Evolutionary conservation across 2,797 vertebrate species (phyloP), one percentile per base, ranked within the genome.

Genomic region (Galago senegalensis): DNA sequence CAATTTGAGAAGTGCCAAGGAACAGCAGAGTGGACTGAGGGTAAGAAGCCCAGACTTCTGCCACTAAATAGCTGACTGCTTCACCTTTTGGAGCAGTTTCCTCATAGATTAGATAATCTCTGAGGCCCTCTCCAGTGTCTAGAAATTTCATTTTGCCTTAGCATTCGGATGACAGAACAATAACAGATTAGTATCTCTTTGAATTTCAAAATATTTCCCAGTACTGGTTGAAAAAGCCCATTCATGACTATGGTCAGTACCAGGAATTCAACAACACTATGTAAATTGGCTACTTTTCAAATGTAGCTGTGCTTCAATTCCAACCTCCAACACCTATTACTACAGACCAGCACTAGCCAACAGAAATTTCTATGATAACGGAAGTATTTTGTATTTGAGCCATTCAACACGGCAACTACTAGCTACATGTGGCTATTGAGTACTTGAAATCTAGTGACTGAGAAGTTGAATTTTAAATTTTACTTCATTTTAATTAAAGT

Each of bases 51-150:
- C 49, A 77, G 82, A 86, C 34, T 60, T 86, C 49, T 77, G 40
- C 60, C 58, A 82, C 70, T 56, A 67, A 92, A 86, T 14, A 49
- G 76, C 23, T n/a, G 37, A 67, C 53, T 60, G 21, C 21, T 84
- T 84, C 60, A 67, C 31, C 37, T 97, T 93, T 61, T 40, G 20
- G 53, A 93, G n/a, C 40, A 31, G 67, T 92, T 92, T 97, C 84
- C 49, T 88, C 84, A 43, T 58, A 85, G 31, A 82, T 40, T 7
- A 80, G 77, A 49, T 77, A 23, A 91, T 83, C 37, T 96, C 49
- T 77, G 87, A 95, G 63, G 46, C 53, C 60, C 65, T 77, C 67
- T 70, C 37, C 61, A 83, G 72, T 53, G 61, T 87, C 29, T n/a
- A 89, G 34, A 70, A 91, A 91, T 76, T 72, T 87, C 84, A 79